A percentile compares a stretch with the other conserved stretches of the same genome.
phyloP scores from a whole-genome alignment of 2,888 invertebrate genomes.

The Drosophila pseudotalamancana region DNA sequence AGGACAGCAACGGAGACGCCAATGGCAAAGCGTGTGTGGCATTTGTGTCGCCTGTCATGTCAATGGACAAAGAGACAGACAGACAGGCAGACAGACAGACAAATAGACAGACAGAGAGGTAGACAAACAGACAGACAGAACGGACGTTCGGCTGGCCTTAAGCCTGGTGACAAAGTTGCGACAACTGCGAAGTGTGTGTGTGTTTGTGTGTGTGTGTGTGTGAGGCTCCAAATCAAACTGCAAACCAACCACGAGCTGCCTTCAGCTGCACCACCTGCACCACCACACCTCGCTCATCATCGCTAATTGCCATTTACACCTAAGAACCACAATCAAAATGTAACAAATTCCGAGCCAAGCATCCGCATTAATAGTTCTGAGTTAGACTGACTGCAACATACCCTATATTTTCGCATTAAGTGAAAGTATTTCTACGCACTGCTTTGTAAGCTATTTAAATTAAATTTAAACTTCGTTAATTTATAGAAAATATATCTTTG shows the following conservation, averaged over 20 bases:
- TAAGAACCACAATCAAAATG: constrained; percentile 60
- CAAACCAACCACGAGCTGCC: neutral
- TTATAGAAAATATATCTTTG: no score
- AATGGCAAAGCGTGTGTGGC: constrained; percentile 65
- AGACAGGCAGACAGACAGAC: constrained; percentile 20
- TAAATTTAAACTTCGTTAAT: no score
- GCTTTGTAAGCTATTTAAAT: no score
- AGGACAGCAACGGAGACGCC: constrained; percentile 46
- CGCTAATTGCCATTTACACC: constrained; percentile 75
- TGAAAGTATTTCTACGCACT: neutral
- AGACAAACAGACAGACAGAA: constrained; percentile 2
- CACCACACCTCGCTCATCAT: constrained; percentile 33
- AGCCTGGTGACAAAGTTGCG: constrained; percentile 62
- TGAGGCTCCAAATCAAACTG: constrained; percentile 12
- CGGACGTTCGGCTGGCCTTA: constrained; percentile 17
- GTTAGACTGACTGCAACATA: constrained; percentile 13
- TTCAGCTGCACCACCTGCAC: neutral
- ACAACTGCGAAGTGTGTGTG: constrained; percentile 36
- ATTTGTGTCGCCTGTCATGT: constrained; percentile 68
- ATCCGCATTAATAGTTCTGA: constrained; percentile 9
- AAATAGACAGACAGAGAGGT: neutral
- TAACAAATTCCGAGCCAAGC: constrained; percentile 51
- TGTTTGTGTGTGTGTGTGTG: no score
- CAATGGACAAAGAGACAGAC: constrained; percentile 27
- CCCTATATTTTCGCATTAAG: constrained; percentile 14